A percentile compares a stretch with the other conserved stretches of the same genome.
These are phyloP conservation scores for Euproctis similis DNA, from an alignment of 2,888 invertebrate genomes.

Conservation along the genomic window DNA sequence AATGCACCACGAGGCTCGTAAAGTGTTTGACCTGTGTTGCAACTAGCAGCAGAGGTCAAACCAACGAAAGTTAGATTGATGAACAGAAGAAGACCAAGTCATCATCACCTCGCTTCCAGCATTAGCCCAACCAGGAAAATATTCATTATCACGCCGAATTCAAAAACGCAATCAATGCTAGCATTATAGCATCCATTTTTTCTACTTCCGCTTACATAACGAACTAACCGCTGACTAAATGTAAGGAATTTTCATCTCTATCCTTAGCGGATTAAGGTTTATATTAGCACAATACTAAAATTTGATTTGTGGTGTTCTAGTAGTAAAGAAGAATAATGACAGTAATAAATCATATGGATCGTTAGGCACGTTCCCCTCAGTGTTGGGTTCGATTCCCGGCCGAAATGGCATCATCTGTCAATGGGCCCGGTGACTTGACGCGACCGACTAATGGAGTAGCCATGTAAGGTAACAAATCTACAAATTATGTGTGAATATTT, in stretches of 20 bases:
- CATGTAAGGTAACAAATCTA: constrained; percentile 49
- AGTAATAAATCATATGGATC: constrained; percentile 76
- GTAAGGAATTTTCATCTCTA: constrained; percentile 12
- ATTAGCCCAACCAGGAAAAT: constrained; percentile 17
- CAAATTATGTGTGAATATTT: constrained; percentile 23
- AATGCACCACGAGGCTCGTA: too few relatives aligned
- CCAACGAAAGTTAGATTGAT: constrained; percentile 1
- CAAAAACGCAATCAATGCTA: constrained; percentile 55
- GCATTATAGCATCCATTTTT: constrained; percentile 35
- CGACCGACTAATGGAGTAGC: constrained; percentile 69
- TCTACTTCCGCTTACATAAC: constrained; percentile 18
- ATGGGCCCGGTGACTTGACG: constrained; percentile 68
- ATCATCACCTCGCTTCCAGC: not conserved
- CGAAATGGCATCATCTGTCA: constrained; percentile 76
- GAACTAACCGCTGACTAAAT: constrained; percentile 2
- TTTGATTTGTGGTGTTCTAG: constrained; percentile 47
- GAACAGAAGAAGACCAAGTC: not conserved
- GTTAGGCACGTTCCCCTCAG: constrained; percentile 68
- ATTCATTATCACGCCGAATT: constrained; percentile 41
- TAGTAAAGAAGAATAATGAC: constrained; percentile 55
- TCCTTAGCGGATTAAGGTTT: constrained; percentile 8
- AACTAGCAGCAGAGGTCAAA: too few relatives aligned
- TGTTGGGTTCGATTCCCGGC: constrained; percentile 68
- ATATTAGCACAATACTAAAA: constrained; percentile 7
- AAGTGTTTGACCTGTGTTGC: too few relatives aligned